Conservation (phyloP, 2,888 invertebrate genomes). For the Arenicola marina region DNA sequence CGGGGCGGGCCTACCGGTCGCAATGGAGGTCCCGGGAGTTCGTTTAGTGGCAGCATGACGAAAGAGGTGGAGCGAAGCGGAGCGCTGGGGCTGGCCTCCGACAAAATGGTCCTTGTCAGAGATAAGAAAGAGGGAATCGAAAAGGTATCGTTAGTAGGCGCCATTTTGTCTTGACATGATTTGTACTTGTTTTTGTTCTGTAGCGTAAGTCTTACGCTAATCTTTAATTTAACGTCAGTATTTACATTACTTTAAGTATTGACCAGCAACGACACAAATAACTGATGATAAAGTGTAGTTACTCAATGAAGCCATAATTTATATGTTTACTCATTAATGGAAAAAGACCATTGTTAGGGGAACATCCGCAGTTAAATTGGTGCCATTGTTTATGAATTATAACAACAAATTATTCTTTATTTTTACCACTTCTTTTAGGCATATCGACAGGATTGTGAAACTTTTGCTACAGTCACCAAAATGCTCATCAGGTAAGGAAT, state of each 20-base stretch:
- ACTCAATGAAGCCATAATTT: too few relatives aligned
- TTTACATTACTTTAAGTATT: too few relatives aligned
- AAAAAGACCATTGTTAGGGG: too few relatives aligned
- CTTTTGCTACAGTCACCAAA: constrained; percentile 43
- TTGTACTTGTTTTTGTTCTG: background rate
- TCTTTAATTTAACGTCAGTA: too few relatives aligned
- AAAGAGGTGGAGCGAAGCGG: constrained; percentile 21
- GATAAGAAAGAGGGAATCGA: constrained; percentile 40
- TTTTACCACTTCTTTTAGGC: constrained; percentile 27
- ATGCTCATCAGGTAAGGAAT: constrained; percentile 40
- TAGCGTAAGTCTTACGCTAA: background rate
- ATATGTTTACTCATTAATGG: too few relatives aligned
- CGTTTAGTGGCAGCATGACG: constrained; percentile 7
- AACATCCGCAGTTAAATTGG: background rate
- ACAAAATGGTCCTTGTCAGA: constrained; percentile 31
- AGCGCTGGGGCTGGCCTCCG: constrained; percentile 28
- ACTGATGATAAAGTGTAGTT: too few relatives aligned
- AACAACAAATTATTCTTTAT: background rate
- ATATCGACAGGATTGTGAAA: constrained; percentile 44
- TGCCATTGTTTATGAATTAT: background rate
- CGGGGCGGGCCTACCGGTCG: too few relatives aligned
- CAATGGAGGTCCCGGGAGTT: background rate
- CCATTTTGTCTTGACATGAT: background rate
- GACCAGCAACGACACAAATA: too few relatives aligned
- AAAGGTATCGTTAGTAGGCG: constrained; percentile 20